A percentile compares a stretch with the other conserved stretches of the same genome.
phyloP scores from a whole-genome alignment of 2,888 invertebrate species.

The Stenolophus ochropezus region DNA sequence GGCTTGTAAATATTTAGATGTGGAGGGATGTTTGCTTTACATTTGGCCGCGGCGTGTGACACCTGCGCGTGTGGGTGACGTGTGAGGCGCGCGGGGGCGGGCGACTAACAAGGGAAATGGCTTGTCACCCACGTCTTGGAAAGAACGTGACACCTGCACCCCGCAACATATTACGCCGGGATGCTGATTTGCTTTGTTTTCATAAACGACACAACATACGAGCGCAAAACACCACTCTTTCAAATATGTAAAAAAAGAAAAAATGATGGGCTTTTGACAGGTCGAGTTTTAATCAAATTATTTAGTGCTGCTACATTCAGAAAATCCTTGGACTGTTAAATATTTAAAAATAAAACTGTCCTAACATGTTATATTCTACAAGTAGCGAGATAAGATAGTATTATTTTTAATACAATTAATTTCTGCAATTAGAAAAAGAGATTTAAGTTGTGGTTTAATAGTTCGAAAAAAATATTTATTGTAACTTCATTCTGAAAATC shows the following conservation, averaged over 20 bases:
- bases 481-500: too few species aligned
- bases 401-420: too few species aligned
- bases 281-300: background rate
- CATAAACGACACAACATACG: background rate
- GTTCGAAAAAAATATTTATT: too few species aligned
- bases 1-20: conserved; percentile 52
- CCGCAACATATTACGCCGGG: background rate
- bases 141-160: conserved; percentile 46
- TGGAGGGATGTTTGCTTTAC: conserved; percentile 55
- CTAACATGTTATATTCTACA: too few species aligned
- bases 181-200: background rate
- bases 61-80: conserved; percentile 53
- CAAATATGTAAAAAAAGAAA: too few species aligned
- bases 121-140: conserved; percentile 49
- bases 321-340: too few species aligned
- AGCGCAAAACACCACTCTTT: too few species aligned
- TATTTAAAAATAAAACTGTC: too few species aligned
- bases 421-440: too few species aligned
- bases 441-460: too few species aligned
- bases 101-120: conserved; percentile 54
- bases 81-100: conserved; percentile 24
- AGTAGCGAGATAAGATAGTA: too few species aligned
- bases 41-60: conserved; percentile 50
- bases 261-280: too few species aligned
- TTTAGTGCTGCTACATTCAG: background rate